Conservation (phyloP, 2,888 invertebrate species). For the Chironomus tentans region DNA sequence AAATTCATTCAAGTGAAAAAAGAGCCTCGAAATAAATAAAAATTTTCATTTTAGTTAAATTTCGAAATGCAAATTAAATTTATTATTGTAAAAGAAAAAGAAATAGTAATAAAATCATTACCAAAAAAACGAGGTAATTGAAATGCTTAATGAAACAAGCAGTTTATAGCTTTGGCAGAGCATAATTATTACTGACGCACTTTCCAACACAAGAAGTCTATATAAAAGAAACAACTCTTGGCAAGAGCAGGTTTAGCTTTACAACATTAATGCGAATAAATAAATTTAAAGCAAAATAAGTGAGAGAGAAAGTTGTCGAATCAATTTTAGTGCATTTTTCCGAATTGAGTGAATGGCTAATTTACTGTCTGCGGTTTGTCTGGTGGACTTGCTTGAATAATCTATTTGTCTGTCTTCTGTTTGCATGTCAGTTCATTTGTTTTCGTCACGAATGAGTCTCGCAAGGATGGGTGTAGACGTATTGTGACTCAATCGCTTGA, state of each 20-base stretch:
- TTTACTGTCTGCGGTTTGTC: too few relatives aligned
- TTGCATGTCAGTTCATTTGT: too few relatives aligned
- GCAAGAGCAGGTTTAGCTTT: not conserved
- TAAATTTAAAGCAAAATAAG: not conserved
- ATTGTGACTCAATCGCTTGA: too few relatives aligned
- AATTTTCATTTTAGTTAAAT: not conserved
- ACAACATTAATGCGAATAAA: conserved; percentile 1
- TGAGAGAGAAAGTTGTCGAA: conserved; percentile 17
- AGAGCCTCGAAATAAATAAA: not conserved
- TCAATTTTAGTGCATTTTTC: not conserved
- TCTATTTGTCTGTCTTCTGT: too few relatives aligned
- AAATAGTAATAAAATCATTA: not conserved
- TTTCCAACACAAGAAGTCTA: conserved; percentile 3
- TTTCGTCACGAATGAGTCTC: too few relatives aligned
- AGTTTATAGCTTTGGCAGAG: not conserved
- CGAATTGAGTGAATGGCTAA: not conserved
- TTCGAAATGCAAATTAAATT: not conserved
- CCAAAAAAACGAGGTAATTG: not conserved
- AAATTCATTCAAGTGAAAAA: too few relatives aligned
- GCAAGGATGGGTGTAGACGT: too few relatives aligned
- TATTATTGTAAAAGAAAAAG: not conserved
- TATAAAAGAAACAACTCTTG: not conserved
- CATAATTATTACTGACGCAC: not conserved
- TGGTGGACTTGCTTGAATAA: too few relatives aligned
- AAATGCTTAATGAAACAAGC: not conserved